These are phyloP conservation scores for Linepithema humile DNA, from an alignment of 1,140 invertebrate species.

Conservation along the genomic window DNA sequence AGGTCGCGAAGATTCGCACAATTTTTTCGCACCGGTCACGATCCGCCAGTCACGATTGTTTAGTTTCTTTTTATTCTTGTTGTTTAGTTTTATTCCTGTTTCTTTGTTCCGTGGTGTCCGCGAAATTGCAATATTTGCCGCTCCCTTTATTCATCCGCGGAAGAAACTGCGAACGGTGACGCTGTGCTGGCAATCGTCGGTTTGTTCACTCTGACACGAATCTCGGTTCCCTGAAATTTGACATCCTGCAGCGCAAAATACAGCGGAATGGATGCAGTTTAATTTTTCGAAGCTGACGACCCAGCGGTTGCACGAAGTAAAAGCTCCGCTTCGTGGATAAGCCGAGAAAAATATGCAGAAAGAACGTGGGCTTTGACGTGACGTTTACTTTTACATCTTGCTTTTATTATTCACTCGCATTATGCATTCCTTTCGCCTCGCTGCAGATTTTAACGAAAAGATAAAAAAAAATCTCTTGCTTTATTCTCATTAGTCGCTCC, in stretches of 20 bases:
- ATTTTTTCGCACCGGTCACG: slow-evolving; percentile 36
- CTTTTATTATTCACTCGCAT: slow-evolving; percentile 47
- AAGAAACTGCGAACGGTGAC: slow-evolving; percentile 15
- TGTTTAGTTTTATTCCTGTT: neutral
- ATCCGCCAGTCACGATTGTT: slow-evolving; percentile 27
- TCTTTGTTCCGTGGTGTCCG: neutral
- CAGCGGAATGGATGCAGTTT: neutral
- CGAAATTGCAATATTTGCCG: neutral
- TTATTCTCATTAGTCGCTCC: neutral
- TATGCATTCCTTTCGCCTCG: slow-evolving; percentile 38
- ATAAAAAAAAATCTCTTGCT: neutral
- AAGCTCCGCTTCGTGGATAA: slow-evolving; percentile 1
- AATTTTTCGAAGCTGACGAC: slow-evolving; percentile 41
- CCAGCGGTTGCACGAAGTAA: neutral
- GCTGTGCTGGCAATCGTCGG: neutral
- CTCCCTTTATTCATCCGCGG: slow-evolving; percentile 1
- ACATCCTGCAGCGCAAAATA: neutral
- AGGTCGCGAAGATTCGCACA: slow-evolving; percentile 17
- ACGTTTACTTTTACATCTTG: slow-evolving; percentile 13
- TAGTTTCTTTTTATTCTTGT: neutral
- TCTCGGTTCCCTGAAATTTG: slow-evolving; percentile 16
- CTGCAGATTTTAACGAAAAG: neutral
- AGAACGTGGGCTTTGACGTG: slow-evolving; percentile 24
- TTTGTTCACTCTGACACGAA: neutral
- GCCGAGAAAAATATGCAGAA: slow-evolving; percentile 29